Evolutionary conservation across 1,140 invertebrate genomes (phyloP), one percentile per base, ranked within the genome.

Genomic region (Caerostris extrusa): DNA sequence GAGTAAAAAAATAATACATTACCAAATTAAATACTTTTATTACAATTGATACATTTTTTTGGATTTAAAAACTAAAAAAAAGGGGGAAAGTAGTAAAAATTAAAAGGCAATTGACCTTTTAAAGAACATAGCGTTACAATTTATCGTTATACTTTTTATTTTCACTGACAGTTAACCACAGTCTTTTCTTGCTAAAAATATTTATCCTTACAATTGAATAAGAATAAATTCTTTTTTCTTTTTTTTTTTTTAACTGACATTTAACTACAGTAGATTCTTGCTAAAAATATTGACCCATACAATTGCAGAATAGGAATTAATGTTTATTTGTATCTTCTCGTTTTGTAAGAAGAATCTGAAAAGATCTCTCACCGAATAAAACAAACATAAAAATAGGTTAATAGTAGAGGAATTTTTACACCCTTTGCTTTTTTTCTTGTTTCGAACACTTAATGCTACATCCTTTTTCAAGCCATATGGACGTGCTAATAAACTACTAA

Each of bases 401-500:
- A 77, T 34, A 77, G 69, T 50, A 7, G 7, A 77, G 7, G 10
- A 5, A 8, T 10, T 34, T 34, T 34, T 34, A 2, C 34, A 34
- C 34, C 34, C 34, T 34, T 34, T 34, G 2, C 17, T 64, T 64
- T 61, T 61, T 61, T 64, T 61, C 7, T 61, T 64, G 12, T 64
- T 64, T 5, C 1, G 61, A 34, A 34, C 1, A 10, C 7, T 64
- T 10, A 64, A 3, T 5, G 17, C 61, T 64, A 34, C 34, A 77
- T 77, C 69, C 19, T 77, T 7, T 7, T 77, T 5, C 81, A 19
- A 5, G 81, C 56, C 8, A 83, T 17, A 57, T 19, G 17, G 81
- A 83, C 34, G 81, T 57, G n/a, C 81, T 83, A 83, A 83, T 83
- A 83, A 83, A 56, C 81, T 2, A n/a, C 53, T 83, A 83, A 83